Conservation (phyloP, 2,113 vertebrate genomes). For the Callorhinus ursinus region DNA sequence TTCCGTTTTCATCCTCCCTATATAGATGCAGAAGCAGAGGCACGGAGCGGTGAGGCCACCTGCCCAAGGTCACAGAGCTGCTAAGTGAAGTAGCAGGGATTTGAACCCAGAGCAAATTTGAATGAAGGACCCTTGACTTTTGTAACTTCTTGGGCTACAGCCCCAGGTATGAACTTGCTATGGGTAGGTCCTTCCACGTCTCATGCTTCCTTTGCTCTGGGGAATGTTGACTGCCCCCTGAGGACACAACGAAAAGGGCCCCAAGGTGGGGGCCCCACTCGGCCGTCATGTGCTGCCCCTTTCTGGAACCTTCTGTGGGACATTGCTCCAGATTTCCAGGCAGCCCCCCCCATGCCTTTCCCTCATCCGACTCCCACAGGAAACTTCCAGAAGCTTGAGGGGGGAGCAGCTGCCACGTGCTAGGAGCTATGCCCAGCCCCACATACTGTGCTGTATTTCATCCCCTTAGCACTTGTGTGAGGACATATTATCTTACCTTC, state of each 20-base stretch:
- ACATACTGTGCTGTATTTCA: accelerated
- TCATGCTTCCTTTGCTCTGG: neutral
- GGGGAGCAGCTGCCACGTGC: neutral
- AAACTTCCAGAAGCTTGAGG: neutral
- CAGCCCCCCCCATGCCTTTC: neutral
- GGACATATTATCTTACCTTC: neutral
- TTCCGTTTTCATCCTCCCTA: neutral
- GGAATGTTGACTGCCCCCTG: neutral
- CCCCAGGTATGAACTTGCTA: neutral
- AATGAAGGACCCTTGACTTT: neutral
- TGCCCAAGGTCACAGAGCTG: neutral
- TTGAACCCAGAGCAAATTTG: neutral
- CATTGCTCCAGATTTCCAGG: neutral
- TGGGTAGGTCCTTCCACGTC: neutral
- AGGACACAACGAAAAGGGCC: neutral
- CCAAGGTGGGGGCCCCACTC: neutral
- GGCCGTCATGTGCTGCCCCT: neutral
- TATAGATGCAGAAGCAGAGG: neutral
- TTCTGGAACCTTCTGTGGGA: neutral
- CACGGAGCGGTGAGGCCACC: neutral
- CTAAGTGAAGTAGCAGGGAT: neutral
- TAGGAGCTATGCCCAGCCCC: neutral
- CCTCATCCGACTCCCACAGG: neutral
- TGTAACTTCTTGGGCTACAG: neutral
- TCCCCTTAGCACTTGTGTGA: neutral